Evolutionary conservation across 2,888 invertebrate species (phyloP).

Genomic region (Diabrotica balteata): DNA sequence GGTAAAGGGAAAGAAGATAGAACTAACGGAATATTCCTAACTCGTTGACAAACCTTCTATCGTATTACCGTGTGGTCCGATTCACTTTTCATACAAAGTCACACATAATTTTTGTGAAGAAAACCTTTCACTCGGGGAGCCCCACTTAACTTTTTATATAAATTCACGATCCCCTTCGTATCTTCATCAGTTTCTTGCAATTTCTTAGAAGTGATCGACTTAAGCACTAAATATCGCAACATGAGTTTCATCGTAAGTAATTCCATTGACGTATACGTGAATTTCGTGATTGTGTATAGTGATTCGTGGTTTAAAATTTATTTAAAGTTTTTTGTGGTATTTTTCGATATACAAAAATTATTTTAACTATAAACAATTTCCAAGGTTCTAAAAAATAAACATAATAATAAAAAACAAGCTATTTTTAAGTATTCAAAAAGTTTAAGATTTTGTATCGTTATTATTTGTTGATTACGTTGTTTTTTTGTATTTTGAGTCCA

Average conservation of each 20-base stretch:
- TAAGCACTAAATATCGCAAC: constrained; percentile 38
- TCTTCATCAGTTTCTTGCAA: constrained; percentile 50
- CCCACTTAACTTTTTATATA: constrained; percentile 40
- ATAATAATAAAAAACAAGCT: no score
- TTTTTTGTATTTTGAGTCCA: no score
- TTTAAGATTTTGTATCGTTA: no score
- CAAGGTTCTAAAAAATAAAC: no score
- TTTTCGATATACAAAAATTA: no score
- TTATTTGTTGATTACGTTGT: no score
- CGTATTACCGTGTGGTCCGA: constrained; percentile 1
- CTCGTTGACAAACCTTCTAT: constrained; percentile 2
- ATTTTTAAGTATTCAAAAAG: no score
- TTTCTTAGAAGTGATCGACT: constrained; percentile 46
- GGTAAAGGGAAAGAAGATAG: constrained; percentile 6
- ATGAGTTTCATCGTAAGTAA: constrained; percentile 50
- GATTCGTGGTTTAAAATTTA: no score
- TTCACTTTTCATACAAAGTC: constrained; percentile 13
- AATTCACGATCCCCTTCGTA: constrained; percentile 43
- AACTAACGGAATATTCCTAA: constrained; percentile 7
- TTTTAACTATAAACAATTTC: no score
- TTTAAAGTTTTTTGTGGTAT: no score
- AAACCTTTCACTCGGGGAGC: constrained; percentile 21
- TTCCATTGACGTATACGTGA: no score
- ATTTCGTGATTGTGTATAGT: no score
- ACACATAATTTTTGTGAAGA: constrained; percentile 15